phyloP scores from a whole-genome alignment of 2,888 invertebrate species.

The Drosophila subquinaria region DNA sequence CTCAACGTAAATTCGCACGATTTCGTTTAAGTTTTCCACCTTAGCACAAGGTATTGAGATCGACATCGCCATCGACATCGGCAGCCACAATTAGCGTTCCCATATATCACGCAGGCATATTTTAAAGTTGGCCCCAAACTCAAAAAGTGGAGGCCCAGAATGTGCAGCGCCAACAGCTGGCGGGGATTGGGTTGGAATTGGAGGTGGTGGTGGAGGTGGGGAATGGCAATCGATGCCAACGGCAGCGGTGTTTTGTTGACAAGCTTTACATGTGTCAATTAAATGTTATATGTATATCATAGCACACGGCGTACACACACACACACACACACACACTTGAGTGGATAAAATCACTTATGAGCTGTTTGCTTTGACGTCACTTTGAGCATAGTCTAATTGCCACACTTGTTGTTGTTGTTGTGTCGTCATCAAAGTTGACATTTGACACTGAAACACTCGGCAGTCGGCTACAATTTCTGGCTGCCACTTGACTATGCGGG shows the following conservation, averaged over 20 bases:
- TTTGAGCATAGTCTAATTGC: constrained; percentile 54
- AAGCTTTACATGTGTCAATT: constrained; percentile 74
- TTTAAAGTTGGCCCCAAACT: constrained; percentile 45
- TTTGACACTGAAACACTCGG: constrained; percentile 66
- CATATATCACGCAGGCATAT: constrained; percentile 64
- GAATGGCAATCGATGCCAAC: constrained; percentile 40
- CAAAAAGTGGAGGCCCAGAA: constrained; percentile 17
- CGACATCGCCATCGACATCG: constrained; percentile 22
- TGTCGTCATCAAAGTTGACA: constrained; percentile 69
- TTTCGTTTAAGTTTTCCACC: constrained; percentile 49
- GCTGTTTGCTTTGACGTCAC: constrained; percentile 64
- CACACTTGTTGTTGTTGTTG: constrained; percentile 55
- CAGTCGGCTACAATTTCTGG: constrained; percentile 43
- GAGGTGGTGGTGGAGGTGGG: constrained; percentile 8
- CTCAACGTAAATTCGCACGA: constrained; percentile 71
- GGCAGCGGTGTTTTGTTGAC: constrained; percentile 70
- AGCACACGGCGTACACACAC: constrained; percentile 39
- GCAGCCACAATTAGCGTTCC: constrained; percentile 65
- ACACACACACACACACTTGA: not conserved
- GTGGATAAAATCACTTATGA: constrained; percentile 29
- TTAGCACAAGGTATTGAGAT: constrained; percentile 9
- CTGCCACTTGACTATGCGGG: constrained; percentile 63
- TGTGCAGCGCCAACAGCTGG: constrained; percentile 20
- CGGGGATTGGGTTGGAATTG: not conserved
- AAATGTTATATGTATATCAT: constrained; percentile 74